A percentile compares a stretch with the other conserved stretches of the same genome.
phyloP scores from a whole-genome alignment of 2,888 invertebrate genomes.

The Tuta absoluta region DNA sequence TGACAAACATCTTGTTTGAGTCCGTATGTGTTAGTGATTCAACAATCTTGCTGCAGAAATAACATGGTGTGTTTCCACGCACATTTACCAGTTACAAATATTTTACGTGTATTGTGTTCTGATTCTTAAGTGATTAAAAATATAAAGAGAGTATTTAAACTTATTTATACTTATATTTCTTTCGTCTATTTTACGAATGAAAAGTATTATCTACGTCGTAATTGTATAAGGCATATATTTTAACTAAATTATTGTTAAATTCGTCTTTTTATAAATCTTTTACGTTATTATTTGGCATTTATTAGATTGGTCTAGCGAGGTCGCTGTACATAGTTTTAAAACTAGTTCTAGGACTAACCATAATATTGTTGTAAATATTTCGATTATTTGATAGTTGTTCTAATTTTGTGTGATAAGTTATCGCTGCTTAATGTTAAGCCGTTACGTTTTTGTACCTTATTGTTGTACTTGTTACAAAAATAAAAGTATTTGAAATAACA shows the following conservation, averaged over 20 bases:
- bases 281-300: slow-evolving; percentile 42
- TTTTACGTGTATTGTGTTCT: slow-evolving; percentile 9
- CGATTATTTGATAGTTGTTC: slow-evolving; percentile 24
- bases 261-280: slow-evolving; percentile 22
- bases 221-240: background rate
- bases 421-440: slow-evolving; percentile 23
- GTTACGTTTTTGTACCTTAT: slow-evolving; percentile 34
- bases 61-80: background rate
- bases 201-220: slow-evolving; percentile 4
- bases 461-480: slow-evolving; percentile 43
- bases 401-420: slow-evolving; percentile 49
- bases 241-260: background rate
- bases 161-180: background rate
- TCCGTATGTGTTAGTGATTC: background rate
- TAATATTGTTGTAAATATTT: slow-evolving; percentile 37
- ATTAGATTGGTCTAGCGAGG: slow-evolving; percentile 33
- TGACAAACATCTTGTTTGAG: background rate
- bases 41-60: background rate
- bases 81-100: slow-evolving; percentile 9
- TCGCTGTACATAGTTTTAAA: slow-evolving; percentile 28
- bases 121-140: background rate
- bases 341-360: slow-evolving; percentile 27
- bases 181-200: background rate
- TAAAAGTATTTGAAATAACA: slow-evolving; percentile 31
- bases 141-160: background rate